A percentile compares a stretch with the other conserved stretches of the same genome.
These are phyloP conservation scores for Drosophila kikkawai DNA, from an alignment of 1,140 invertebrate genomes.

Conservation along the genomic window DNA sequence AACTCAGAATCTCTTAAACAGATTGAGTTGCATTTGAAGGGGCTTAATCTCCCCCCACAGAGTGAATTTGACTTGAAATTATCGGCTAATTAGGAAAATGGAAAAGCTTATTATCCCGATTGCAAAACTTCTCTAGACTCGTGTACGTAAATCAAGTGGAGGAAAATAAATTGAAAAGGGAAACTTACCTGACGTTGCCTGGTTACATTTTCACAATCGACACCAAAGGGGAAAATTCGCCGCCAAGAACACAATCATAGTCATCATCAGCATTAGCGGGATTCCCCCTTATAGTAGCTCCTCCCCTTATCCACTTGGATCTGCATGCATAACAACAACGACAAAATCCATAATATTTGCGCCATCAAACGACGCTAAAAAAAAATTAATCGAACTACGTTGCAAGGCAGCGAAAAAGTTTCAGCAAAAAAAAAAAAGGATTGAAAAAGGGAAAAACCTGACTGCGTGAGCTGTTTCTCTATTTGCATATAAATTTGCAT, in stretches of 20 bases:
- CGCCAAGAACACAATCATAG: slow-evolving; percentile 33
- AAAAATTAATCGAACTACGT: slow-evolving; percentile 55
- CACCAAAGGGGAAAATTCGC: slow-evolving; percentile 26
- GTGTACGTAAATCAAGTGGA: slow-evolving; percentile 37
- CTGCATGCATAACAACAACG: slow-evolving; percentile 52
- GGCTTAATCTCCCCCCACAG: not conserved
- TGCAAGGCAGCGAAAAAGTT: slow-evolving; percentile 24
- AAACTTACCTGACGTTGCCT: slow-evolving; percentile 23
- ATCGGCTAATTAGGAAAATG: slow-evolving; percentile 52
- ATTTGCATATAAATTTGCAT: slow-evolving; percentile 63
- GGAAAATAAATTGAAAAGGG: slow-evolving; percentile 15
- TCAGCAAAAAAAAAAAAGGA: slow-evolving; percentile 22
- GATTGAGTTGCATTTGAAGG: slow-evolving; percentile 23
- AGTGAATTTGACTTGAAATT: slow-evolving; percentile 3
- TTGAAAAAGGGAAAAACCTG: slow-evolving; percentile 22
- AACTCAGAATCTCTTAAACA: slow-evolving; percentile 1
- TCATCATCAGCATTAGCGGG: slow-evolving; percentile 41
- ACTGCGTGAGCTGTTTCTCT: slow-evolving; percentile 38
- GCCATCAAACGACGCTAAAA: slow-evolving; percentile 41
- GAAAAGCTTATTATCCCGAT: slow-evolving; percentile 40
- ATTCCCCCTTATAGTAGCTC: not conserved
- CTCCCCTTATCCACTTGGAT: slow-evolving; percentile 21
- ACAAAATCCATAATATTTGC: slow-evolving; percentile 60
- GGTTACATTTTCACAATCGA: slow-evolving; percentile 10
- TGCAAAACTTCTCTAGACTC: slow-evolving; percentile 34